These are phyloP conservation scores for Bos indicus DNA, from an alignment of 2,113 vertebrate genomes.

Conservation along the genomic window DNA sequence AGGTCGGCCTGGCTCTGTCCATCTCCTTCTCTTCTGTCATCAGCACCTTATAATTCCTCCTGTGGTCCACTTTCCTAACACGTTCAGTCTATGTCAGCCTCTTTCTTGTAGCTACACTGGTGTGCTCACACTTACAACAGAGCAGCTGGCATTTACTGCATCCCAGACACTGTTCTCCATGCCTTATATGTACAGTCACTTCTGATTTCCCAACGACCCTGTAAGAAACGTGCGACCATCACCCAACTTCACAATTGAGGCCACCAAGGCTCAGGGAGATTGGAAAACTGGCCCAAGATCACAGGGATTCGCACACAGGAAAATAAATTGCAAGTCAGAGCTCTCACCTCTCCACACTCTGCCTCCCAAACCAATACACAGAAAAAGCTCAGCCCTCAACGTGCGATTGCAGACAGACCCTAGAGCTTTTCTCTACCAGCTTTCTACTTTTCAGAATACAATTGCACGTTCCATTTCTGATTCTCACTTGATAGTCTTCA, in stretches of 20 bases:
- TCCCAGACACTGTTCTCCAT: not conserved
- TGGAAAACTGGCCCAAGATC: not conserved
- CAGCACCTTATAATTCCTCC: fast-evolving
- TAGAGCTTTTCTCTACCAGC: not conserved
- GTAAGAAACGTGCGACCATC: fast-evolving
- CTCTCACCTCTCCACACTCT: not conserved
- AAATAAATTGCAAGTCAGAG: not conserved
- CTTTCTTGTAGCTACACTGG: not conserved
- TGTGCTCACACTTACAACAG: not conserved
- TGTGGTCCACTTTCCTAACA: not conserved
- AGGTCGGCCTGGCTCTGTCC: not conserved
- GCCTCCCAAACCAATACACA: not conserved
- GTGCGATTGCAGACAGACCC: too few relatives aligned
- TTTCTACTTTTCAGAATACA: not conserved
- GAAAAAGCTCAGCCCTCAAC: not conserved
- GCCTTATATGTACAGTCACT: fast-evolving
- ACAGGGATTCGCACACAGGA: not conserved
- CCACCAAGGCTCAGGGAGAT: not conserved
- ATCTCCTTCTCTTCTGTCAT: not conserved
- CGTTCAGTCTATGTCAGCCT: fast-evolving
- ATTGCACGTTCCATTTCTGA: not conserved
- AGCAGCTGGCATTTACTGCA: not conserved
- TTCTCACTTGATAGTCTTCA: not conserved
- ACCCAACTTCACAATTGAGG: not conserved
- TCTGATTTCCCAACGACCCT: not conserved